These are phyloP conservation scores for Leptobrachium ailaonicum DNA, from an alignment of 2,113 vertebrate genomes.

Conservation along the genomic window DNA sequence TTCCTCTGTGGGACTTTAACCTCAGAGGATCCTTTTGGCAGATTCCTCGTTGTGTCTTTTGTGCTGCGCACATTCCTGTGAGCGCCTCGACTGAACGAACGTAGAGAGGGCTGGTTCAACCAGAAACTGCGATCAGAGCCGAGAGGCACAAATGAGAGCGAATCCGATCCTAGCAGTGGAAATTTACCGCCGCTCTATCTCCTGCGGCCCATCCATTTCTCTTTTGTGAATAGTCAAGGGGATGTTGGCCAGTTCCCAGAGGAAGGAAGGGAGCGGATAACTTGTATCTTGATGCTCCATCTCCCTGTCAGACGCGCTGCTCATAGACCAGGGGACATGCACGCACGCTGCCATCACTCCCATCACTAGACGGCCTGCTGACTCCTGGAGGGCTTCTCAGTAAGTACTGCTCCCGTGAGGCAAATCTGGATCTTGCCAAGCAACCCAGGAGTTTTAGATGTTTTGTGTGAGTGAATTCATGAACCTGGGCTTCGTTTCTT, in stretches of 20 bases:
- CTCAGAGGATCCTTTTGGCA: conserved; percentile 49
- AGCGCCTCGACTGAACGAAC: conserved; percentile 59
- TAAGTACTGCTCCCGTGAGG: neutral
- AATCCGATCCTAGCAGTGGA: conserved; percentile 69
- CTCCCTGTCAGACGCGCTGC: neutral
- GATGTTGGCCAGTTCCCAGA: conserved; percentile 10
- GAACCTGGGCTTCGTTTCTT: too few relatives aligned
- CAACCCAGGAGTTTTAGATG: too few relatives aligned
- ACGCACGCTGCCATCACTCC: neutral
- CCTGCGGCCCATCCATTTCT: conserved; percentile 38
- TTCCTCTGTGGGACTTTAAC: conserved; percentile 55
- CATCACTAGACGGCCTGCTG: neutral
- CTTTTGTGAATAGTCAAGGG: conserved; percentile 14
- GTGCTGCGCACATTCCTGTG: conserved; percentile 71
- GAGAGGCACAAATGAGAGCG: conserved; percentile 59
- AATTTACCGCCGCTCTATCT: conserved; percentile 69
- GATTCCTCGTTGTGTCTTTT: conserved; percentile 62
- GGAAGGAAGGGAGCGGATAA: conserved; percentile 5
- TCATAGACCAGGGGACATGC: conserved; percentile 5
- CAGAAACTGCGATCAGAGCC: conserved; percentile 65
- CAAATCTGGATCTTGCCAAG: too few relatives aligned
- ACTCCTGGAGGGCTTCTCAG: neutral
- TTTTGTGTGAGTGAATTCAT: too few relatives aligned
- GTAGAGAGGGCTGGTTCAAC: conserved; percentile 61
- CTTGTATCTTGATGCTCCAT: neutral